Evolutionary conservation across 64 coral and sea anemone species (phyloP), one percentile per base, ranked within the genome.

Genomic region (Montipora cactus): DNA sequence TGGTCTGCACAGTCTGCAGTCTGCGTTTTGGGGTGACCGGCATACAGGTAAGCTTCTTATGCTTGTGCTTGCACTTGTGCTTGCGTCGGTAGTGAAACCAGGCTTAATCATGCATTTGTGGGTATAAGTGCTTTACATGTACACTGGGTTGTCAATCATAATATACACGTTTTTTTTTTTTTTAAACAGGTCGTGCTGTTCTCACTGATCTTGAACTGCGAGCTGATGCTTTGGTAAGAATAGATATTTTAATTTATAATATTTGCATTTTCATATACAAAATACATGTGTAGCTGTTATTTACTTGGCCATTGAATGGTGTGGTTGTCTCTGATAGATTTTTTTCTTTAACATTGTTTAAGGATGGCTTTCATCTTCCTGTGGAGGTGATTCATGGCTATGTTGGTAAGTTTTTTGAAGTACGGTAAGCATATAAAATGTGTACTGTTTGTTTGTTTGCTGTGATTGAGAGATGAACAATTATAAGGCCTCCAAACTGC

Each of bases 351-450:
- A 8, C 14, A 45, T 75, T 22, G 22, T 23, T 93, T 75, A 76
- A 98, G 97, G 81, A 93, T 92, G 97, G 74, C 64, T 89, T 98
- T 67, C 94, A 98, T 93, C 94, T 98, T 64, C 97, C 94, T 72
- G 72, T 98, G 23, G 88, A 98, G 80, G 97, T 98, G 12, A 92
- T 79, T 48, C 84, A 59, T 73, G 97, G 97, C n/a, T 92, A 96
- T 89, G 91, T 98, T 88, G 97, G 97, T 98, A 82, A 89, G 96
- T 87, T 45, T 22, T 61, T 69, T 47, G 2, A 49, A 22, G 13
- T 9, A 46, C 5, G 9, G 0, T 3, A 5, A 64, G 13, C 59
- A 67, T 83, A 52, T 58, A 19, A 2, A 71, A 55, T 71, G 20
- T 1, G 11, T 6, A 11, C 11, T 57, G 6, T 57, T 57, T 8